A percentile compares a stretch with the other conserved stretches of the same genome.
Evolutionary conservation across 2,113 vertebrate genomes (phyloP).

Genomic region (Cyphomyrus plagiostoma): DNA sequence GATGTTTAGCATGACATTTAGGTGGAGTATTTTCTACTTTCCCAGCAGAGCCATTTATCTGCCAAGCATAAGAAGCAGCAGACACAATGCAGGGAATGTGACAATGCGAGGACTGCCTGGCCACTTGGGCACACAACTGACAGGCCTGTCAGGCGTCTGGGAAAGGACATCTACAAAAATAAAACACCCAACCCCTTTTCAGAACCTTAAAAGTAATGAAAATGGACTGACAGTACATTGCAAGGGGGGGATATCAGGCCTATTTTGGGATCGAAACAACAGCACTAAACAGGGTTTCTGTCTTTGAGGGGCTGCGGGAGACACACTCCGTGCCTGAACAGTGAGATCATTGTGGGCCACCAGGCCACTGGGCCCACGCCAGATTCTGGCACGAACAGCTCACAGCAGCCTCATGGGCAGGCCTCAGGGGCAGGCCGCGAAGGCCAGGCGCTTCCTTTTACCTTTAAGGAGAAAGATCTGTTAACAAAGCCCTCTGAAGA

Average conservation of each 20-base stretch:
- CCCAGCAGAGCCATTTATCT: background rate
- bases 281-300: slow-evolving; percentile 26
- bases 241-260: background rate
- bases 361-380: slow-evolving; percentile 32
- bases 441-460: background rate
- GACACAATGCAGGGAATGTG: background rate
- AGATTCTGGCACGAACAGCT: slow-evolving; percentile 33
- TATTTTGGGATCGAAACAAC: background rate
- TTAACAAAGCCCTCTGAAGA: slow-evolving; percentile 13
- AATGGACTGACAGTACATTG: background rate
- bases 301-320: slow-evolving; percentile 15
- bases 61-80: background rate
- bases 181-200: background rate
- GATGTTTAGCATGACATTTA: background rate
- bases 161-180: background rate
- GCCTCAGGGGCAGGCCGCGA: background rate
- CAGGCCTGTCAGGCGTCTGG: background rate
- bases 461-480: background rate
- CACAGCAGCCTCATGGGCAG: slow-evolving; percentile 29
- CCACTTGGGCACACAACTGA: background rate
- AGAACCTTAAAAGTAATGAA: background rate
- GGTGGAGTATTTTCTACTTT: background rate
- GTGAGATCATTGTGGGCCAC: slow-evolving; percentile 48
- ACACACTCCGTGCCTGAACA: slow-evolving; percentile 39
- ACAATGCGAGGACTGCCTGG: background rate